A percentile compares a stretch with the other conserved stretches of the same genome.
phyloP scores from a whole-genome alignment of 2,888 invertebrate genomes.

The Ochropacha duplaris region DNA sequence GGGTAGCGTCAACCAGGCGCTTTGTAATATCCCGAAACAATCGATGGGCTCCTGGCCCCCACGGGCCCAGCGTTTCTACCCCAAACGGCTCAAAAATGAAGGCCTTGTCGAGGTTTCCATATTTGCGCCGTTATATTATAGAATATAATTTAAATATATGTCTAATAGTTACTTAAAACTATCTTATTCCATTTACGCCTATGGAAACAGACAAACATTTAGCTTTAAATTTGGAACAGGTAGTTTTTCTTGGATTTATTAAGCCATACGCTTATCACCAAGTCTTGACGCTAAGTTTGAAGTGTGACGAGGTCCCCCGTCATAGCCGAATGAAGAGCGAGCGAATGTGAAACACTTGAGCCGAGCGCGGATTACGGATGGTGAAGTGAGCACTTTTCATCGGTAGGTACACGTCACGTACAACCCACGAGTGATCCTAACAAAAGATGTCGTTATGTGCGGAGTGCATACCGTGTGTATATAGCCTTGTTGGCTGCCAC shows the following conservation, averaged over 20 bases:
- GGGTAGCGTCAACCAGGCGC: too few relatives aligned
- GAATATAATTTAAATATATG: too few relatives aligned
- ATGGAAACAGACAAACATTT: neutral
- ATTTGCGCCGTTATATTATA: too few relatives aligned
- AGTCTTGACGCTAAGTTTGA: conserved; percentile 31
- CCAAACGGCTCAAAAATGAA: too few relatives aligned
- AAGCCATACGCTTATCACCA: conserved; percentile 16
- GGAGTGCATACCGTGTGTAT: conserved; percentile 24
- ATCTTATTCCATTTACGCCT: too few relatives aligned
- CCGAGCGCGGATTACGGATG: conserved; percentile 59
- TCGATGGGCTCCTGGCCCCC: too few relatives aligned
- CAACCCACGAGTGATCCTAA: conserved; percentile 32
- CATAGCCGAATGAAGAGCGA: conserved; percentile 61
- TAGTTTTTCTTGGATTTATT: neutral
- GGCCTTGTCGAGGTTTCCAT: too few relatives aligned
- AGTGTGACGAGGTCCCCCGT: conserved; percentile 51
- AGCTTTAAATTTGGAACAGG: neutral
- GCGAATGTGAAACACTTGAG: conserved; percentile 63
- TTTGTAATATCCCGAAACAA: too few relatives aligned
- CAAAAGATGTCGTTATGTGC: conserved; percentile 68
- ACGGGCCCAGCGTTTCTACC: too few relatives aligned
- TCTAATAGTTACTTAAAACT: too few relatives aligned
- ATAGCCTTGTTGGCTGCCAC: conserved; percentile 9
- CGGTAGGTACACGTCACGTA: conserved; percentile 18
- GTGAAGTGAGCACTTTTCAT: conserved; percentile 29